Evolutionary conservation across 2,888 invertebrate genomes (phyloP), one percentile per base, ranked within the genome.

Genomic region (Leptopilina myrica): DNA sequence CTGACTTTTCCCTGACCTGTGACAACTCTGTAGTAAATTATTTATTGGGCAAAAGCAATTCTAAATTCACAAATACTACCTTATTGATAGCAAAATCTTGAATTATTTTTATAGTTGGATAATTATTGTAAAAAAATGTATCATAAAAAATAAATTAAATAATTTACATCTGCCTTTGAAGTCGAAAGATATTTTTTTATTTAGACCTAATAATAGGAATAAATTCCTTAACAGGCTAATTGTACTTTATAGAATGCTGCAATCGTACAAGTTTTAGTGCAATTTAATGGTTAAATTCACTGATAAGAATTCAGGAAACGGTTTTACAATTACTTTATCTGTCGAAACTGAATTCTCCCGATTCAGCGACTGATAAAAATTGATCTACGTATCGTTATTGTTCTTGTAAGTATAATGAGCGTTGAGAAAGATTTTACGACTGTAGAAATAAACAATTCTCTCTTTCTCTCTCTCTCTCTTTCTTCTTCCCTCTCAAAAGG

Each of bases 251-350:
- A 8, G n/a, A 59, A 59, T 33, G 33, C 33, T 33, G 33, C 33
- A 33, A 33, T 33, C 33, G 33, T 33, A 33, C 33, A 33, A 33
- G 33, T 33, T 33, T 33, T 33, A 33, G 33, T 33, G 7, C 7
- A 15, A 26, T 26, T 69, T 69, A 12, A 8, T 56, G 14, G 56
- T 56, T 73, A 33, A 73, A 56, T 73, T 56, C 73, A 73, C 53
- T 73, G 53, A 73, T 73, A 69, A 69, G 53, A 49, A 69, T 53
- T 14, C 69, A 69, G 69, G 69, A 69, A 69, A 69, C 12, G 53
- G 4, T 11, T 69, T 69, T 69, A 8, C 20, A 5, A 69, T 46
- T 14, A 69, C 14, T 53, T 46, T 69, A 69, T 69, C 1, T 8
- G 9, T 6, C 49, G 49, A 69, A 69, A 53, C 26, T 49, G 26